Base-by-base conservation (phyloP, 2,113 vertebrate species). In the Mus pahari region DNA sequence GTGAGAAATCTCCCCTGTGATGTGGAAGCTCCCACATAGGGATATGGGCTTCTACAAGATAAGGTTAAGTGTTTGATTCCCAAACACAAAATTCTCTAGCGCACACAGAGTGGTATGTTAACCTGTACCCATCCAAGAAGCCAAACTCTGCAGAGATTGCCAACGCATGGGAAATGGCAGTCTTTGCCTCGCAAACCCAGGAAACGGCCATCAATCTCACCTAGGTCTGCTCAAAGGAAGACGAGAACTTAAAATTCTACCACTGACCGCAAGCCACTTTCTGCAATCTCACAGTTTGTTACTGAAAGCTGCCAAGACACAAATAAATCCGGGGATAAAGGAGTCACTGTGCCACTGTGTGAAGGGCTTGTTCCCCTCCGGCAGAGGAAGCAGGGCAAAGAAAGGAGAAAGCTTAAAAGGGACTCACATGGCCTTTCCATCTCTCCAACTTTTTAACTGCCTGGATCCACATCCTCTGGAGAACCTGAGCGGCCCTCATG, bases 381-480 rank as follows among this genome's bases (percentile, higher is more conserved):
- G 1, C 89, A 79, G 66, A 94, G 82, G 89, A 89, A 89, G 58
- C 33, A 1, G 64, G 62, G 84, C 62, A 83, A 96, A 96, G 74
- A 81, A 95, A 77, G 68, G 62, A 83, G 68, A 33, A 58, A 64
- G 87, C 19, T 10, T 19, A n/a, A 84, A 98, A 97, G 98, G 94
- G 87, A 98, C 99, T 99, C 99, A 99, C 99, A 86, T 98, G 98
- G 98, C 98, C 98, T 98, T 99, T 99, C 97, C 99, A 98, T 98
- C 99, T 99, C 94, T 99, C 98, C 97, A 99, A 99, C 98, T 99
- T 99, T 98, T 99, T 99, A 94, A 99, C 97, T 33, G 99, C 99
- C 96, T 99, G 99, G 97, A 98, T 98, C 99, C 99, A 99, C 98
- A 99, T 98, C 97, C 98, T 99, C 98, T 99, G 99, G 89, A 99